These are phyloP conservation scores for Ephydatia muelleri DNA, from an alignment of 37 sponge, comb jelly and placozoan genomes.

Conservation along the genomic window DNA sequence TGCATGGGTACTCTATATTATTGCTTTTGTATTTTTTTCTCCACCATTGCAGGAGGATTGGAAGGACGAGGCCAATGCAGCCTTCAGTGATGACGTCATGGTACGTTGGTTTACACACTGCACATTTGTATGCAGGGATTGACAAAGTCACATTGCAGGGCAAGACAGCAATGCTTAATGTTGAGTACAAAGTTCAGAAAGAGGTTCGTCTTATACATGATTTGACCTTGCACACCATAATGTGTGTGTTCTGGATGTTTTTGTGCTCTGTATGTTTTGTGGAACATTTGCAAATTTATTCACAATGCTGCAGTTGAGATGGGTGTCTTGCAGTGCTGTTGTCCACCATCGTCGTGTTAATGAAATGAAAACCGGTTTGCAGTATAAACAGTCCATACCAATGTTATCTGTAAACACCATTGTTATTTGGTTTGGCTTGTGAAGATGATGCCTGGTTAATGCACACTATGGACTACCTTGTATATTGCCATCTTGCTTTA, in stretches of 20 bases:
- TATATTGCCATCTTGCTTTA: too few species aligned
- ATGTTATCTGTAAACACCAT: too few species aligned
- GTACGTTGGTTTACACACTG: background rate
- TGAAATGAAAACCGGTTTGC: too few species aligned
- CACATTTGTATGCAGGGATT: background rate
- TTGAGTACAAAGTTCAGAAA: constrained; percentile 58
- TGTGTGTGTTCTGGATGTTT: too few species aligned
- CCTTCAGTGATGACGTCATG: constrained; percentile 35
- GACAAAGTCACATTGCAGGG: background rate
- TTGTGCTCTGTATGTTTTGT: background rate
- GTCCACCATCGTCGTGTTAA: too few species aligned
- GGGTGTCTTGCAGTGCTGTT: too few species aligned
- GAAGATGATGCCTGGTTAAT: too few species aligned
- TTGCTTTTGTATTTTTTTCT: background rate
- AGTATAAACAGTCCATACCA: too few species aligned
- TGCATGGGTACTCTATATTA: background rate
- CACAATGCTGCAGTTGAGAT: background rate
- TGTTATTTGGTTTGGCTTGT: too few species aligned
- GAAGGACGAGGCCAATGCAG: constrained; percentile 33
- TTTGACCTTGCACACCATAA: background rate
- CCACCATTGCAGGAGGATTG: constrained; percentile 52
- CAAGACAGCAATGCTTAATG: constrained; percentile 44
- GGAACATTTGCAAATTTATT: background rate
- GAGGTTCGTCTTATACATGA: constrained; percentile 42
- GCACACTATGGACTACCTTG: too few species aligned